Conservation (phyloP, 2,113 vertebrate genomes). For the Chionis minor region DNA sequence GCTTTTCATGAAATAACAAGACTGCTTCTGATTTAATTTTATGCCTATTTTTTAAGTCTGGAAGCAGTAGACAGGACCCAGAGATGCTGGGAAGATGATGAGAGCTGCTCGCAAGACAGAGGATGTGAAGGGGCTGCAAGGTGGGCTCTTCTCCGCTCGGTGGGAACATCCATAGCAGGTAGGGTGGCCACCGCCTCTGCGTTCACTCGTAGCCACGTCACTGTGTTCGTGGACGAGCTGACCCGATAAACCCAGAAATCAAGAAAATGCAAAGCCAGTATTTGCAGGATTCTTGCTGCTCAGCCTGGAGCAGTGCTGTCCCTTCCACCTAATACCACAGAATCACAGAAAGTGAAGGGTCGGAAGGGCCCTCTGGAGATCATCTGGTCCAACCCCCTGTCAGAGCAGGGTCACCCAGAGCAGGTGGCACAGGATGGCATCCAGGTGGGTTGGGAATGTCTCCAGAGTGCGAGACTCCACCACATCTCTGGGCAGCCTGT, state of each 20-base stretch:
- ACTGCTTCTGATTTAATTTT: neutral
- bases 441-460: too few species aligned
- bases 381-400: too few species aligned
- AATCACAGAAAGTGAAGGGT: too few species aligned
- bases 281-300: neutral
- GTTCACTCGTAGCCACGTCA: rapidly evolving
- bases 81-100: neutral
- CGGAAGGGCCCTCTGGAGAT: too few species aligned
- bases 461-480: too few species aligned
- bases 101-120: neutral
- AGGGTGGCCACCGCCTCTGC: neutral
- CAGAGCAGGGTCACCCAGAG: too few species aligned
- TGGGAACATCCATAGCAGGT: rapidly evolving
- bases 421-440: too few species aligned
- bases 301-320: neutral
- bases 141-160: too few species aligned
- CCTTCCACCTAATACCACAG: neutral
- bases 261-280: neutral
- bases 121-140: neutral
- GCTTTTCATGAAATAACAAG: neutral
- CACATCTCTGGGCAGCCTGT: too few species aligned
- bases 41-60: neutral
- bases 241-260: too few species aligned
- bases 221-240: rapidly evolving
- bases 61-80: neutral